Evolutionary conservation across 2,113 vertebrate species (phyloP), one percentile per base, ranked within the genome.

Genomic region (Reinhardtius hippoglossoides): DNA sequence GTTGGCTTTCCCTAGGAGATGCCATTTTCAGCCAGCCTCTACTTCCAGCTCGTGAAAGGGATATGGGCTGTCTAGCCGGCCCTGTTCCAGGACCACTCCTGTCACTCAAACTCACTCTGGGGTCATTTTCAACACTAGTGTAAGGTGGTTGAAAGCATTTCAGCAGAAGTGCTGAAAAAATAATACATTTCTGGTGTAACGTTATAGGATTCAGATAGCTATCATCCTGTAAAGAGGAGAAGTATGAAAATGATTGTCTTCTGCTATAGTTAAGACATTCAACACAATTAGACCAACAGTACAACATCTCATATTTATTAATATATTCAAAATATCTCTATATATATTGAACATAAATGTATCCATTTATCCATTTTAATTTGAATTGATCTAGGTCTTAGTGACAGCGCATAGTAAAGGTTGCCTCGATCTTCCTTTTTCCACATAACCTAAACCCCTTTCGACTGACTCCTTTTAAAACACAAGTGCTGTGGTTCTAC

Each of bases 1-100:
- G 94, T 91, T 86, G 92, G 83, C 90, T 90, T 94, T 94, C 93
- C 91, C 93, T 89, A 77, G 92, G 91, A 94, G 89, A 93, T 91
- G 91, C 89, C 89, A 91, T 87, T 86, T 90, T 84, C 86, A 90
- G 88, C 86, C 78, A 83, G 85, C 79, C 85, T 82, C 78, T 27
- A 82, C 89, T 88, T 90, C 87, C 83, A 92, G 83, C 84, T 79
- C 26, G 84, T 91, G 92, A 93, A 92, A 93, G 84, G 91, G 90
- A 94, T 93, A 94, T 58, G 78, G 89, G 80, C 91, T 87, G 82
- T 92, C 82, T 75, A 59, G 77, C 75, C 71, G 81, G 80, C 54
- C 72, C 79, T 64, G 81, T 68, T 89, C 76, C 72, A 80, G 65
- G 76, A 81, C 86, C 82, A 84, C 72, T 78, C 20, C 86, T 87